A percentile compares a stretch with the other conserved stretches of the same genome.
Evolutionary conservation across 2,888 invertebrate genomes (phyloP).

Genomic region (Nomada ruficornis): DNA sequence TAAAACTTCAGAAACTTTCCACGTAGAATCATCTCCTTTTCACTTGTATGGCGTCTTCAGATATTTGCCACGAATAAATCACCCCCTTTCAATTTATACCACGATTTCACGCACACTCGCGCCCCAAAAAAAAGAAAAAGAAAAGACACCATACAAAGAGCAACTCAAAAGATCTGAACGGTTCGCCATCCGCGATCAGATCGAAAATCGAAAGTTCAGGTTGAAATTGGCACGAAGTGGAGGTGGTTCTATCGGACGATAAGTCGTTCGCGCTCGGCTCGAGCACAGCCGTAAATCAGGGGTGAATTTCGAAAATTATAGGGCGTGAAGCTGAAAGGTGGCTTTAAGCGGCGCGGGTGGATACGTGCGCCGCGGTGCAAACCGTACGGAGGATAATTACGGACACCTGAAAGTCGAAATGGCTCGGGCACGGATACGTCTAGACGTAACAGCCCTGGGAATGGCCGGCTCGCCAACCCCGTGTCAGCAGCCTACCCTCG

Average conservation of each 20-base stretch:
- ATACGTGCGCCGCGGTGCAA: conserved; percentile 63
- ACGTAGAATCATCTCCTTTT: too few relatives aligned
- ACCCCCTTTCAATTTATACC: too few relatives aligned
- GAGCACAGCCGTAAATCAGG: conserved; percentile 76
- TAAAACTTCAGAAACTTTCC: too few relatives aligned
- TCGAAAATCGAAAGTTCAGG: conserved; percentile 8
- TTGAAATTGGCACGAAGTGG: conserved; percentile 20
- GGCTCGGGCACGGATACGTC: conserved; percentile 73
- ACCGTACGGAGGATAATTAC: conserved; percentile 76
- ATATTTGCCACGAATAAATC: too few relatives aligned
- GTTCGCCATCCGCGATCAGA: neutral
- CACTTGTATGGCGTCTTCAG: too few relatives aligned
- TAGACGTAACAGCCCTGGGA: conserved; percentile 77
- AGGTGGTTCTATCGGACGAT: neutral
- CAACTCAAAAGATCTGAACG: neutral
- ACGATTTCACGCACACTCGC: too few relatives aligned
- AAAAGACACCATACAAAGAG: too few relatives aligned
- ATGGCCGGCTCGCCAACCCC: conserved; percentile 76
- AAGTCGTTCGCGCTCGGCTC: conserved; percentile 26
- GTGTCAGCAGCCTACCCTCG: conserved; percentile 70
- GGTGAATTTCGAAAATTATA: conserved; percentile 80
- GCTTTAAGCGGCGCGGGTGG: conserved; percentile 70
- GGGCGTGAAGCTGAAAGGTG: conserved; percentile 75
- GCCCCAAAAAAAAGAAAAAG: too few relatives aligned
- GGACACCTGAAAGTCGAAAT: conserved; percentile 81